Base-by-base conservation (phyloP, 30 jellyfish, hydroid and myxozoan genomes). In the Aurelia coerulea region DNA sequence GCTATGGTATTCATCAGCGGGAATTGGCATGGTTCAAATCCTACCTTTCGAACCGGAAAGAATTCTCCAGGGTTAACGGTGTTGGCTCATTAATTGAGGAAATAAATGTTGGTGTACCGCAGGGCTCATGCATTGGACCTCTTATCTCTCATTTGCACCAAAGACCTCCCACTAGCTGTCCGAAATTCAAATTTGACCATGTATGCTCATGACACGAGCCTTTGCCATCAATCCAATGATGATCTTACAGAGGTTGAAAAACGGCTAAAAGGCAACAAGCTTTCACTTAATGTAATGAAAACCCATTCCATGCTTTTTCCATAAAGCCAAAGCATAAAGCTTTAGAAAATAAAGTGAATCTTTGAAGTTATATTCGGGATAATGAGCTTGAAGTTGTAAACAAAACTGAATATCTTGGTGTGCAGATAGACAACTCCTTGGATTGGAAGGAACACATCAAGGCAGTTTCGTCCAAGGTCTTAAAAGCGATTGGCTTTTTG, bases 1-100 rank as follows among this genome's bases (percentile, higher is more conserved):
- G 9, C 31, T 63, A 63, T 39, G 74, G 74, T 63, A 39, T 63
- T 15, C 16, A 63, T 32, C 74, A 63, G 29, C 74, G 74, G n/a
- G 74, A 32, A 17, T 54, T 54, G 13, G 66, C 13, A 54, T 54
- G 13, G 66, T 54, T 17, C 66, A 11, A 23, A 23, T 23, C 29
- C 29, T 23, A 23, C 29, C 29, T 23, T 23, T 23, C 29, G 29
- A 23, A 23, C 17, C 17, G 74, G 9, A 63, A 63, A n/a, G 37
- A 63, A 39, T 63, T 63, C 29, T 63, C 37, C 29, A 10, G 74
- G 31, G 74, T 63, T 63, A 63, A 63, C 29, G 74, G 31, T 10
- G 74, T 63, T 12, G 74, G 29, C 29, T 63, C 16, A 63, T 15
- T 15, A 63, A 63, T 63, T 63, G 31, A n/a, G 74, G 74, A 63